Conservation (phyloP, 2,888 invertebrate genomes). For the Lumbricus terrestris region DNA sequence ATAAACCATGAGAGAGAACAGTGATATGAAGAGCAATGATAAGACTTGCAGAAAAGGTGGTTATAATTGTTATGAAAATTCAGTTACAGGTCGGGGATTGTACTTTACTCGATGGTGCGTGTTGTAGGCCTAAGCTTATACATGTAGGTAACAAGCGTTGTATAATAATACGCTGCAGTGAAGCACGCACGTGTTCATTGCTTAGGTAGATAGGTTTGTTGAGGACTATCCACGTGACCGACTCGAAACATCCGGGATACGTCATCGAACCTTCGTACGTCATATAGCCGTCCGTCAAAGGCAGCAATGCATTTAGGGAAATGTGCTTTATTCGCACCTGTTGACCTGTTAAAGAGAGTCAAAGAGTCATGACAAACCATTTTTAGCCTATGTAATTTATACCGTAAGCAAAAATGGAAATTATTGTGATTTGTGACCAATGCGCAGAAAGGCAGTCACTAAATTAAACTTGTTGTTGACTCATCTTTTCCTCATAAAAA, state of each 20-base stretch:
- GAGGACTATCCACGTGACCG: conserved; percentile 96
- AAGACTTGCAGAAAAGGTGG: not conserved
- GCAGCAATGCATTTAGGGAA: conserved; percentile 36
- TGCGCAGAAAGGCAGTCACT: too few relatives aligned
- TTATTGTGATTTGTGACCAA: too few relatives aligned
- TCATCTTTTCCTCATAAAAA: too few relatives aligned
- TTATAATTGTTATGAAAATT: not conserved
- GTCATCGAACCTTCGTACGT: conserved; percentile 97
- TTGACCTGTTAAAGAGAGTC: conserved; percentile 29
- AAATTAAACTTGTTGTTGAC: too few relatives aligned
- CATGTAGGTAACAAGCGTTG: not conserved
- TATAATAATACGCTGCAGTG: not conserved
- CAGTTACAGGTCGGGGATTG: not conserved
- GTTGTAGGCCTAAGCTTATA: not conserved
- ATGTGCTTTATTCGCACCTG: conserved; percentile 36
- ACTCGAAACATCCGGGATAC: conserved; percentile 95
- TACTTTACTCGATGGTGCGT: too few relatives aligned
- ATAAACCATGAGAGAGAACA: not conserved
- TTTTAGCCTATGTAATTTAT: too few relatives aligned
- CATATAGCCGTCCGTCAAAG: conserved; percentile 68
- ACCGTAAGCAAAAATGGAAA: too few relatives aligned
- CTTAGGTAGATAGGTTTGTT: conserved; percentile 97
- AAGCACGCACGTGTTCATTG: conserved; percentile 78
- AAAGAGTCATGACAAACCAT: not conserved
- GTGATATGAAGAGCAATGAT: not conserved